A percentile compares a stretch with the other conserved stretches of the same genome.
These are phyloP conservation scores for Eilema griseolum DNA, from an alignment of 2,888 invertebrate genomes.

Conservation along the genomic window DNA sequence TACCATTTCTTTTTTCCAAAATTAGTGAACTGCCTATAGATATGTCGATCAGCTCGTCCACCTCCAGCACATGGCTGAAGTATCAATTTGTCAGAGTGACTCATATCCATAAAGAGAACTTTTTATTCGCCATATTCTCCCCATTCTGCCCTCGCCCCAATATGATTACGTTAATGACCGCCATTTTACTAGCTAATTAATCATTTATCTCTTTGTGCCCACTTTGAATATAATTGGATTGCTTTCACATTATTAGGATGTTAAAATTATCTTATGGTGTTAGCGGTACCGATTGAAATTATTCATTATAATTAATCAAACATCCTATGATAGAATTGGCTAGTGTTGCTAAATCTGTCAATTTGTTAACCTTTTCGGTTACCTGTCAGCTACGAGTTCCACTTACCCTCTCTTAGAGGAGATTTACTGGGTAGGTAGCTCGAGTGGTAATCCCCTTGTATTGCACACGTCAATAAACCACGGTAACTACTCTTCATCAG, in stretches of 20 bases:
- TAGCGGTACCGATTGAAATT: neutral
- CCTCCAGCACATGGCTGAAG: conserved; percentile 44
- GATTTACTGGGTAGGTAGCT: too few relatives aligned
- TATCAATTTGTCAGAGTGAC: conserved; percentile 54
- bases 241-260: conserved; percentile 32
- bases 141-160: conserved; percentile 51
- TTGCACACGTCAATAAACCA: too few relatives aligned
- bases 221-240: conserved; percentile 45
- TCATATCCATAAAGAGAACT: conserved; percentile 58
- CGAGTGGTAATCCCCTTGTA: too few relatives aligned
- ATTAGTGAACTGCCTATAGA: conserved; percentile 28
- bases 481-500: too few relatives aligned
- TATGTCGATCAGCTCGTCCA: conserved; percentile 22
- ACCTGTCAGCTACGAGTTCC: too few relatives aligned
- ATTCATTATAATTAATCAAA: neutral
- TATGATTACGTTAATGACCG: conserved; percentile 63
- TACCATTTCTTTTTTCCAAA: neutral
- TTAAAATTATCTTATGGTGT: conserved; percentile 40
- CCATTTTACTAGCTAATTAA: conserved; percentile 56
- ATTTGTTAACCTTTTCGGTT: too few relatives aligned
- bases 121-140: conserved; percentile 62
- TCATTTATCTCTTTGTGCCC: conserved; percentile 52
- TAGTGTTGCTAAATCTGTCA: too few relatives aligned
- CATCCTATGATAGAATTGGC: too few relatives aligned
- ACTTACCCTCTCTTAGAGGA: too few relatives aligned